Evolutionary conservation across 2,797 vertebrate species (phyloP).

Genomic region (Balearica regulorum): DNA sequence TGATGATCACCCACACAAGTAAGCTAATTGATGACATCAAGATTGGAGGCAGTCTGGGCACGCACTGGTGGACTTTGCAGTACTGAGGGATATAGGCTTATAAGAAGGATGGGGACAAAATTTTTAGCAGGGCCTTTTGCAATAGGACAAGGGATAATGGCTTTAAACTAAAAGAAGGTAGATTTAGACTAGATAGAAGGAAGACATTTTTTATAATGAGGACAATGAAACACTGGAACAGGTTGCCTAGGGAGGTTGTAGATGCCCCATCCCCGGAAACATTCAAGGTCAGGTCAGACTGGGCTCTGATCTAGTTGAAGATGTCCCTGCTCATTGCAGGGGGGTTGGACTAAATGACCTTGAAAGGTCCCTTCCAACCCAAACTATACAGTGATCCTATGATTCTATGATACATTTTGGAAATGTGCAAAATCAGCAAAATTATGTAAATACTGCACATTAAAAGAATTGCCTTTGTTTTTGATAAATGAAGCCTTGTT

Average conservation of each 20-base stretch:
- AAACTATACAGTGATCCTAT: not conserved
- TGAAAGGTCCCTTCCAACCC: not conserved
- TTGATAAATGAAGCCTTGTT: not conserved
- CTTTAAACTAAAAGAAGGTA: no score
- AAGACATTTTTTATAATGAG: no score
- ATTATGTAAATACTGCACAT: not conserved
- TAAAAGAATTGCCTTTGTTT: not conserved
- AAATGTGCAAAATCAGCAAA: not conserved
- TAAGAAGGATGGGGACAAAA: not conserved
- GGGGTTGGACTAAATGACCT: not conserved
- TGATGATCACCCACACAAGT: no score
- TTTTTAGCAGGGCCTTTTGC: not conserved
- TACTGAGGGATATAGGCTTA: no score
- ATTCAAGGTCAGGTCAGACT: accelerated
- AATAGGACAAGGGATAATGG: not conserved
- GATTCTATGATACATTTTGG: not conserved
- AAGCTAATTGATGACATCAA: no score
- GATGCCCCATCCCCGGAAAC: not conserved
- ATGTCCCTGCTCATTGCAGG: not conserved
- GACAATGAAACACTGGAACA: not conserved
- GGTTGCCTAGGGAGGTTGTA: not conserved
- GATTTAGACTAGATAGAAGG: no score
- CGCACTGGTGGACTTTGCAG: no score
- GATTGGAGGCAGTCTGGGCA: no score
- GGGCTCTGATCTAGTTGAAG: not conserved